Base-by-base conservation (phyloP, 1,140 invertebrate genomes). In the Drosophila suzukii region DNA sequence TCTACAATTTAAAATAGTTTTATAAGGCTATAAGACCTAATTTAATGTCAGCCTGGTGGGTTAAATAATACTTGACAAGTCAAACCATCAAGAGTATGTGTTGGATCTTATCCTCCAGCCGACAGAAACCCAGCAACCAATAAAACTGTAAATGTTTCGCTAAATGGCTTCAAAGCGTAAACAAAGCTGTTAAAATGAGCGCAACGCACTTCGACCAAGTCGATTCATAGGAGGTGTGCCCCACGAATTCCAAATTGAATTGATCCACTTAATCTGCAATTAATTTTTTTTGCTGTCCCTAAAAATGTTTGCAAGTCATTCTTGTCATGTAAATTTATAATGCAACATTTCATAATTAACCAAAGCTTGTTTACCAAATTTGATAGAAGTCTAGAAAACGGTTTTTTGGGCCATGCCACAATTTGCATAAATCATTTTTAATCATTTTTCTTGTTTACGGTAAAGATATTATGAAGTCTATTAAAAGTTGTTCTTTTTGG, bases 351-450 rank as follows among this genome's bases (percentile, higher is more conserved):
- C 55, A 70, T 20, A 49, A 62, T 59, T 62, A 55, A 38, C 50
- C 11, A 43, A 43, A 30, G 43, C 36, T 11, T 54, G 53, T 13
- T 15, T n/a, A 17, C 10, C 15, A 74, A 53, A 54, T 74, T 77
- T 41, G 41, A 47, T 51, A 27, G 17, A 38, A 61, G 66, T 77
- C 59, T 61, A 72, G 47, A 56, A 70, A 43, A 36, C 20, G 8
- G 50, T 61, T 58, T 38, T 41, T 38, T 51, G 17, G 49, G 0
- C 41, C 41, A 38, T 57, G 32, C 17, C 6, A 2, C 17, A 56
- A 78, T 86, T 86, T 71, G 38, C 82, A 85, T 86, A 86, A 86
- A 78, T 75, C 55, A 63, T 56, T 70, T 62, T 49, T 20, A 55
- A 67, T 62, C 49, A 71, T 44, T 53, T 77, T 72, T 57, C 46